Evolutionary conservation across 2,113 vertebrate genomes (phyloP).

Genomic region (Ciconia maguari): DNA sequence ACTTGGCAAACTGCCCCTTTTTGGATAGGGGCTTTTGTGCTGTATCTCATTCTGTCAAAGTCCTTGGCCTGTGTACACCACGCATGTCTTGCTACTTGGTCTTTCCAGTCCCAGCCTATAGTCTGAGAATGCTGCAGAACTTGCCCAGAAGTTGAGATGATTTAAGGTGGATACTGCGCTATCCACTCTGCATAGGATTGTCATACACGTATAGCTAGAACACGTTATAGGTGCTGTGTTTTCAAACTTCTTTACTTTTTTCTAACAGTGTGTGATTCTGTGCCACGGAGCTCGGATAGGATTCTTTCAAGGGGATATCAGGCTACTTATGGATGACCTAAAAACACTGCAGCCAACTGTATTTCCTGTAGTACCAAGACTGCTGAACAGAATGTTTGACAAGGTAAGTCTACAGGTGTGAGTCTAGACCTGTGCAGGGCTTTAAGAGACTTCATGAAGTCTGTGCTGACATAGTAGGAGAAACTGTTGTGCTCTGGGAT

Average conservation of each 20-base stretch:
- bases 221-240: not conserved
- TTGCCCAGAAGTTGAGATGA: not conserved
- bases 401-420: slow-evolving; percentile 76
- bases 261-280: slow-evolving; percentile 82
- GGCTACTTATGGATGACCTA: slow-evolving; percentile 96
- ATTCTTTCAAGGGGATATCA: slow-evolving; percentile 97
- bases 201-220: not conserved
- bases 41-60: not conserved
- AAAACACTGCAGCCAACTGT: slow-evolving; percentile 90
- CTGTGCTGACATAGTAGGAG: not conserved
- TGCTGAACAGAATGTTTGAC: slow-evolving; percentile 98
- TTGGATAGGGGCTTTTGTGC: not conserved
- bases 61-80: not conserved
- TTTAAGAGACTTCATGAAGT: not conserved
- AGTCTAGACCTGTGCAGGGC: not conserved
- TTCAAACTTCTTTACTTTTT: not conserved
- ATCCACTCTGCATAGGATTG: not conserved
- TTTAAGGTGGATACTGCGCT: not conserved
- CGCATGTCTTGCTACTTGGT: not conserved
- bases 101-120: not conserved
- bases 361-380: slow-evolving; percentile 93
- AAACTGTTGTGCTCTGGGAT: not conserved
- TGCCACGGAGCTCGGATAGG: slow-evolving; percentile 92
- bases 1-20: not conserved
- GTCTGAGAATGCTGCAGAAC: not conserved